Conservation (phyloP, 2,113 vertebrate species). For the Capricornis sumatraensis region DNA sequence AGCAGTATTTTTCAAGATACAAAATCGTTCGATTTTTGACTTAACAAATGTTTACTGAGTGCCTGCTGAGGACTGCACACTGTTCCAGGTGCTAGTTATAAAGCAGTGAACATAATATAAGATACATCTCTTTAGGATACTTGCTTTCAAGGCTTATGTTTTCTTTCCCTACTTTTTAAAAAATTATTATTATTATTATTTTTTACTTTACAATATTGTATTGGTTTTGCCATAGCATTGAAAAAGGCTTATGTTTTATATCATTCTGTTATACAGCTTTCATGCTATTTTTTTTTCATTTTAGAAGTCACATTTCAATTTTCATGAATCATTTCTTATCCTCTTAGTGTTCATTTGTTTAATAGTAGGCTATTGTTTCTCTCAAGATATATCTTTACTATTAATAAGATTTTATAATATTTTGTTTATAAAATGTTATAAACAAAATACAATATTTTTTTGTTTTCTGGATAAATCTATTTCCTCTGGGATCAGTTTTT, state of each 20-base stretch:
- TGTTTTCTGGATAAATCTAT: neutral
- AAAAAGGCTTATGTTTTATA: neutral
- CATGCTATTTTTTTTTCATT: neutral
- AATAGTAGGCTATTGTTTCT: neutral
- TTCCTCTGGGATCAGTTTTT: neutral
- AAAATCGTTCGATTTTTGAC: neutral
- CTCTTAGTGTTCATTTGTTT: neutral
- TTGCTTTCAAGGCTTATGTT: neutral
- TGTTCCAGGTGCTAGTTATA: neutral
- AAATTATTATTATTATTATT: too few species aligned
- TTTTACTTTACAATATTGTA: too few species aligned
- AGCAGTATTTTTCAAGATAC: neutral
- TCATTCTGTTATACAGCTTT: neutral
- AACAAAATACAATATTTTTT: neutral
- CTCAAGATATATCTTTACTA: neutral
- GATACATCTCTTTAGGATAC: neutral
- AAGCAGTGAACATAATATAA: neutral
- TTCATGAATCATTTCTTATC: neutral
- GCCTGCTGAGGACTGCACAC: neutral
- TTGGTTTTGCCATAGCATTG: too few species aligned
- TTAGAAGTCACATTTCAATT: neutral
- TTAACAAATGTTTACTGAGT: neutral
- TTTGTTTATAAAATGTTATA: neutral
- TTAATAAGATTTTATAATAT: neutral
- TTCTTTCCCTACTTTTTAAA: fast-evolving